A percentile compares a stretch with the other conserved stretches of the same genome.
Conservation (phyloP, 2,113 vertebrate species). For the Micronycteris hirsuta region DNA sequence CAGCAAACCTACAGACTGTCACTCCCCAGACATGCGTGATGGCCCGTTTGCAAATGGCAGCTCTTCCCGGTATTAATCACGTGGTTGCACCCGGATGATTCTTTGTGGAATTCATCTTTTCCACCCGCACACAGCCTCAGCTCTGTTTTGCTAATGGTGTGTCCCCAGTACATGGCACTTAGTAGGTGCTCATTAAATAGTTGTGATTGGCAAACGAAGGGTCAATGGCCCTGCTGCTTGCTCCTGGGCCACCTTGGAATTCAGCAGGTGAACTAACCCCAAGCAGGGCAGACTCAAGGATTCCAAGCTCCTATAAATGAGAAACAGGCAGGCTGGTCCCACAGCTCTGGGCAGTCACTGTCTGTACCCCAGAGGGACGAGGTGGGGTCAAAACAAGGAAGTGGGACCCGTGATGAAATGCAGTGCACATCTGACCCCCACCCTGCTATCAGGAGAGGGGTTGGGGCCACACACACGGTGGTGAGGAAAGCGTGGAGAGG, state of each 20-base stretch:
- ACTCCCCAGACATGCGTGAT: background rate
- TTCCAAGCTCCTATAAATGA: background rate
- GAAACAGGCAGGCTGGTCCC: background rate
- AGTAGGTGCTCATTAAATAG: background rate
- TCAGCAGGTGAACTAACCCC: background rate
- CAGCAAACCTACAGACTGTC: background rate
- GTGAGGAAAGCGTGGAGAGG: background rate
- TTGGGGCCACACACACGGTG: background rate
- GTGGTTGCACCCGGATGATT: background rate
- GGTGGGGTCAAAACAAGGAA: background rate
- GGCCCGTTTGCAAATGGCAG: background rate
- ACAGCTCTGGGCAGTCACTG: too few relatives aligned
- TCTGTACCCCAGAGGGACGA: background rate
- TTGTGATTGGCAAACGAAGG: background rate
- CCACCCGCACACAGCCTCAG: background rate
- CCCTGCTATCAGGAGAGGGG: fast-evolving
- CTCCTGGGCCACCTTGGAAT: background rate
- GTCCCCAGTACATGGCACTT: background rate
- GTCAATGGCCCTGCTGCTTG: background rate
- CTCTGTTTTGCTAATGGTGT: background rate
- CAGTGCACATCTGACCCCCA: background rate
- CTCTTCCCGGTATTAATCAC: background rate
- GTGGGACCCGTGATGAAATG: background rate
- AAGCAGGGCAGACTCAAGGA: fast-evolving
- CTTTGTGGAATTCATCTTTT: background rate